Evolutionary conservation across 1,140 invertebrate genomes (phyloP), one percentile per base, ranked within the genome.

Genomic region (Heliconius hermathena): DNA sequence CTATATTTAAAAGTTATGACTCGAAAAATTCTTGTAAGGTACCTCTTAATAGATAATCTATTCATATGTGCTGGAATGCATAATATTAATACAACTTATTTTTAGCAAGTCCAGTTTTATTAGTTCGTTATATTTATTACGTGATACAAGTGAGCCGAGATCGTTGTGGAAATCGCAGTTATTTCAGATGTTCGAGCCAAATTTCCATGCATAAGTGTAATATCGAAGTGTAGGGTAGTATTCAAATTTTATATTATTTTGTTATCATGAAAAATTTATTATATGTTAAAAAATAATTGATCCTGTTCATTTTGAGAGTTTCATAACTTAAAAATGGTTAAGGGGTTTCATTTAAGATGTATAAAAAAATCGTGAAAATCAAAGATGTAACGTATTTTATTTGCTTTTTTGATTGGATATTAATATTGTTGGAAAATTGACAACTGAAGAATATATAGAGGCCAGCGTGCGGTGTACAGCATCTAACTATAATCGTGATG

Each of bases 131-230:
- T 84, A 84, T 87, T 88, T 88, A 88, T 86, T 84, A 82, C 81
- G 82, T 81, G 83, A 85, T 85, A 84, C 73, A 81, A 81, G 74
- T 79, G 77, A 81, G 79, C 82, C 78, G 83, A 77, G 85, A 81
- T 87, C 82, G 85, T 89, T 85, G 85, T 84, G 82, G 85, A 84
- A 89, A 87, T 87, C 87, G 85, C 85, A 84, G 84, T 84, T 85
- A 85, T 88, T 87, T 88, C 84, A 86, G 84, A 85, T 84, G 83
- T 84, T 78, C 77, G 87, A 88, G 89, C 88, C 88, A 90, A 89
- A 87, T 87, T 83, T 82, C 82, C 74, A 76, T 74, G 73, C 81
- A 77, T 86, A 75, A 79, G 66, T 66, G 22, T 57, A 57, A 57
- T 57, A 66, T 66, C 26, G 60, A 36, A 11, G 33, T 36, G 2